Evolutionary conservation across 2,797 vertebrate species (phyloP).

Genomic region (Chrysocyon brachyurus): DNA sequence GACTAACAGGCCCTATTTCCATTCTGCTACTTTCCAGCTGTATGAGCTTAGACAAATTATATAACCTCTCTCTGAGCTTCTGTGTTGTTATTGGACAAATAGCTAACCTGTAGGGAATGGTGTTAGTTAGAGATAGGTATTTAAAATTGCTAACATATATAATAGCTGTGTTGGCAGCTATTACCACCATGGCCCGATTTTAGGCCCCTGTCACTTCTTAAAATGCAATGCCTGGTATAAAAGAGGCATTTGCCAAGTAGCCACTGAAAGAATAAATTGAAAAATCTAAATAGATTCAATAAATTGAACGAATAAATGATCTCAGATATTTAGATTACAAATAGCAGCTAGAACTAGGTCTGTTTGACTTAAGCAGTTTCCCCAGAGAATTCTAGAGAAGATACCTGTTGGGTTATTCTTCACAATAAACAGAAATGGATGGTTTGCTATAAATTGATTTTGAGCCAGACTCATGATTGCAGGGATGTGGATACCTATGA

Average conservation of each 20-base stretch:
- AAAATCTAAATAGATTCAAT: neutral
- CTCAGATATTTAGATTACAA: neutral
- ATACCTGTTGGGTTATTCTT: constrained; percentile 86
- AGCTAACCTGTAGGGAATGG: neutral
- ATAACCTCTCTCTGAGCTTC: neutral
- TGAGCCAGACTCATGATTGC: constrained; percentile 85
- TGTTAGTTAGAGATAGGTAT: neutral
- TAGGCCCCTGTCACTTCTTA: neutral
- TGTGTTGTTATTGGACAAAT: neutral
- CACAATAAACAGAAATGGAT: constrained; percentile 87
- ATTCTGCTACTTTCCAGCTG: neutral
- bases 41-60: neutral
- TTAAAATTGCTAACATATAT: neutral
- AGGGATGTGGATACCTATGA: constrained; percentile 82
- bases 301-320: constrained; percentile 2
- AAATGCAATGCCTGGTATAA: neutral
- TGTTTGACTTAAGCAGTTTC: neutral
- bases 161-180: neutral
- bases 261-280: neutral
- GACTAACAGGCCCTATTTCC: neutral
- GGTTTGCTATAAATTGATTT: constrained; percentile 85
- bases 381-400: neutral
- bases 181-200: neutral
- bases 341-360: neutral
- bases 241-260: neutral